These are phyloP conservation scores for Podabrus alpinus DNA, from an alignment of 2,888 invertebrate species.

Conservation along the genomic window DNA sequence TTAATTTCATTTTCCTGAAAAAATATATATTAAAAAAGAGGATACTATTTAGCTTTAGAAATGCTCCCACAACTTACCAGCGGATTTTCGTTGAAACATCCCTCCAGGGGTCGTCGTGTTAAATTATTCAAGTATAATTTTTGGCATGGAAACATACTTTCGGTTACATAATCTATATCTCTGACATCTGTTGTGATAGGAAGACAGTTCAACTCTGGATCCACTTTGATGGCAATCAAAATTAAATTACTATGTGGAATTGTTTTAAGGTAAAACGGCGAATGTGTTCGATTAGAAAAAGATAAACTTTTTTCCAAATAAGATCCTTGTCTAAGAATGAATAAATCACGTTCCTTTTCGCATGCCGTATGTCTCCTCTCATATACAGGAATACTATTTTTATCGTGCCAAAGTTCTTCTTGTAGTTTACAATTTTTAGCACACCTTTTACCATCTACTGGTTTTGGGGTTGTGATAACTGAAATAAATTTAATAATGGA, in stretches of 20 bases:
- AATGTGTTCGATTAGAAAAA: constrained; percentile 31
- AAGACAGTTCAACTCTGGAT: constrained; percentile 56
- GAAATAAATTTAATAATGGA: background rate
- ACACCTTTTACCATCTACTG: constrained; percentile 32
- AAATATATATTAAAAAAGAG: constrained; percentile 22
- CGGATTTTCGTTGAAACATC: constrained; percentile 78
- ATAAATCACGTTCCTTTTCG: constrained; percentile 73
- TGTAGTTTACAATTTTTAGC: constrained; percentile 50
- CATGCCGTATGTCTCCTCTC: constrained; percentile 63
- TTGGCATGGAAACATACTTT: constrained; percentile 71
- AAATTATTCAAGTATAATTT: constrained; percentile 73
- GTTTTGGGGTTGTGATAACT: constrained; percentile 6
- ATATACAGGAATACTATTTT: constrained; percentile 45
- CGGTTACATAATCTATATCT: constrained; percentile 56
- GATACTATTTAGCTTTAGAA: too few species aligned
- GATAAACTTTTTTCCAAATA: constrained; percentile 36
- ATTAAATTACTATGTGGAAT: constrained; percentile 79
- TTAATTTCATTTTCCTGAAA: constrained; percentile 57
- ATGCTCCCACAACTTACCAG: constrained; percentile 59
- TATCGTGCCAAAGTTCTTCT: constrained; percentile 50
- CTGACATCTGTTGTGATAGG: constrained; percentile 58
- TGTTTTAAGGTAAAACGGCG: constrained; percentile 71
- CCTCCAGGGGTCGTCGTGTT: constrained; percentile 69
- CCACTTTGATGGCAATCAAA: constrained; percentile 71
- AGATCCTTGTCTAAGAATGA: constrained; percentile 65